phyloP scores from a whole-genome alignment of 1,140 invertebrate species.

The Rhagoletis zephyria region DNA sequence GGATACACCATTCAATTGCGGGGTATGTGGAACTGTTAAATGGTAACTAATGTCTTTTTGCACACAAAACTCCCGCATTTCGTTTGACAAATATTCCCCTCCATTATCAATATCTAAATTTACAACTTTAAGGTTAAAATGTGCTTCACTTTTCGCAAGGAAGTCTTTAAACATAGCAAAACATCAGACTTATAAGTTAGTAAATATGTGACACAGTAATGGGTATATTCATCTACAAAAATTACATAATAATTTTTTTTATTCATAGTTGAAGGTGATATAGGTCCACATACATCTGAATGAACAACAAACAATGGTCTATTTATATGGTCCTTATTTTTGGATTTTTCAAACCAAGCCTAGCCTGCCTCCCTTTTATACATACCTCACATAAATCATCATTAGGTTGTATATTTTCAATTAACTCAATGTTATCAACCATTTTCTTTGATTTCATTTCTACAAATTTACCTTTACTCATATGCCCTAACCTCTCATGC shows the following conservation, averaged over 20 bases:
- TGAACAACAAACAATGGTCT: constrained; percentile 57
- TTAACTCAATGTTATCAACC: constrained; percentile 63
- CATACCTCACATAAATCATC: constrained; percentile 73
- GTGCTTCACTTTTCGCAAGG: too few relatives aligned
- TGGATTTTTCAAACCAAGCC: constrained; percentile 69
- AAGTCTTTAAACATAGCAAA: too few relatives aligned
- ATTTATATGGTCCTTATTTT: constrained; percentile 65
- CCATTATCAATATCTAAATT: too few relatives aligned
- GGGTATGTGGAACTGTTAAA: too few relatives aligned
- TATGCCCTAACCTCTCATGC: constrained; percentile 66
- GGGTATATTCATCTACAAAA: too few relatives aligned
- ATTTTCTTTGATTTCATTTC: constrained; percentile 66
- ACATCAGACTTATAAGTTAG: too few relatives aligned
- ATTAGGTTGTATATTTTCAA: constrained; percentile 61
- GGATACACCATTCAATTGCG: too few relatives aligned
- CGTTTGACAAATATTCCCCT: not conserved
- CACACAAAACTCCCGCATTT: not conserved
- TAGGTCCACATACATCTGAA: too few relatives aligned
- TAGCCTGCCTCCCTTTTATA: constrained; percentile 73
- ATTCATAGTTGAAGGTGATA: too few relatives aligned
- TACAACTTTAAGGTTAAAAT: too few relatives aligned
- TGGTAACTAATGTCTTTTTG: not conserved
- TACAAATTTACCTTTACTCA: constrained; percentile 59
- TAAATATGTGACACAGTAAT: too few relatives aligned
- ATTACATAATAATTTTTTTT: too few relatives aligned